phyloP scores from a whole-genome alignment of 2,113 vertebrate species.

The Geococcyx californianus region DNA sequence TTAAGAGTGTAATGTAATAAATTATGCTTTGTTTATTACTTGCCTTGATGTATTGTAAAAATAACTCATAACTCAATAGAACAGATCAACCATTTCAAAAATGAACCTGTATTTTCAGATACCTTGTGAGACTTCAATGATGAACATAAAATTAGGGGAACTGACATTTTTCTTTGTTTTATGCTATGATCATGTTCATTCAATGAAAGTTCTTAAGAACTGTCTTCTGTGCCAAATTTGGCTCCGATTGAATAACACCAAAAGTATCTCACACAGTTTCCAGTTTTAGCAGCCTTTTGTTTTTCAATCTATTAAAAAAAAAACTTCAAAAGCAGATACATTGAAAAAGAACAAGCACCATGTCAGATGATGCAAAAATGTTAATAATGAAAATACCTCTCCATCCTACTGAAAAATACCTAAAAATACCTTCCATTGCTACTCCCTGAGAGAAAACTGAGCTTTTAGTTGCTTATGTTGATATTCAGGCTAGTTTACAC shows the following conservation, averaged over 20 bases:
- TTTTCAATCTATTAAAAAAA: not conserved
- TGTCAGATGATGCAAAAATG: not conserved
- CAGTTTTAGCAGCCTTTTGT: constrained; percentile 50
- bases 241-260: not conserved
- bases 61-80: constrained; percentile 10
- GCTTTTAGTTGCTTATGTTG: not conserved
- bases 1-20: constrained; percentile 3
- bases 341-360: not conserved
- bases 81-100: constrained; percentile 34
- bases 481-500: not conserved
- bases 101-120: not conserved
- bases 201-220: constrained; percentile 20
- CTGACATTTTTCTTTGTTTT: constrained; percentile 35
- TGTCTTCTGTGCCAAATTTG: constrained; percentile 18
- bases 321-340: not conserved
- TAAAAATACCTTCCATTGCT: not conserved
- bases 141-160: not conserved
- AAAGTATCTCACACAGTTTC: constrained; percentile 11
- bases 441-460: not conserved
- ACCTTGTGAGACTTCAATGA: not conserved
- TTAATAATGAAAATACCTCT: not conserved
- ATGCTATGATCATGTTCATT: constrained; percentile 28
- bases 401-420: not conserved
- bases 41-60: constrained; percentile 25
- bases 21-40: constrained; percentile 2